Conservation (phyloP, 2,888 invertebrate genomes). For the Callosobruchus maculatus region DNA sequence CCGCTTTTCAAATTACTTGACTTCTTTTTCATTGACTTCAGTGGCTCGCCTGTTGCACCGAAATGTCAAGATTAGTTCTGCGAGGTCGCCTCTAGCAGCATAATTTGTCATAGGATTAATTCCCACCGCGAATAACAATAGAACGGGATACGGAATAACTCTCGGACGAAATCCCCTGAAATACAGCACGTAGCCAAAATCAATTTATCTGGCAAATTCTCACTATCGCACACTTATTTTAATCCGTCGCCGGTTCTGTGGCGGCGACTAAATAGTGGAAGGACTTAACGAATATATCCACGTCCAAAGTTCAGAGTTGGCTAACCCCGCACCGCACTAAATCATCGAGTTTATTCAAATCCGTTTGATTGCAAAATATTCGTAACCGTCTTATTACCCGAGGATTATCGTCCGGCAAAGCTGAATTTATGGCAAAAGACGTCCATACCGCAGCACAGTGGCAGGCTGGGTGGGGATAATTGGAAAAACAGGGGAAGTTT, state of each 20-base stretch:
- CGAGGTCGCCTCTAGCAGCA: not conserved
- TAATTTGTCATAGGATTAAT: not conserved
- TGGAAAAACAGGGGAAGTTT: not conserved
- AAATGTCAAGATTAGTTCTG: not conserved
- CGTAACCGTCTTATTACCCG: conserved; percentile 34
- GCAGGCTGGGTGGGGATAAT: not conserved
- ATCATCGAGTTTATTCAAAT: conserved; percentile 32
- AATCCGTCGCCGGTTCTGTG: not conserved
- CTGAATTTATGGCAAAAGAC: conserved; percentile 35
- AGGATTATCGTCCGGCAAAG: conserved; percentile 36
- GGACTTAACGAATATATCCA: not conserved
- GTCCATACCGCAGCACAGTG: conserved; percentile 7
- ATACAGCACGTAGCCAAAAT: not conserved
- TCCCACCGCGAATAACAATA: not conserved
- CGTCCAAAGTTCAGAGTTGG: not conserved
- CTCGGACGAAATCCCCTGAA: not conserved
- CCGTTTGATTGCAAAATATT: conserved; percentile 38
- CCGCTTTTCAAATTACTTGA: too few species aligned
- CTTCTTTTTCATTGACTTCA: too few species aligned
- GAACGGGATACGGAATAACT: not conserved
- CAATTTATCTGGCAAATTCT: not conserved
- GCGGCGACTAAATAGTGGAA: not conserved
- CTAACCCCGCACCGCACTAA: conserved; percentile 13
- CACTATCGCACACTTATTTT: not conserved
- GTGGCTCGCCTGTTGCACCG: not conserved